Conservation (phyloP, 1,140 invertebrate genomes). For the Alviniconcha marisindica region DNA sequence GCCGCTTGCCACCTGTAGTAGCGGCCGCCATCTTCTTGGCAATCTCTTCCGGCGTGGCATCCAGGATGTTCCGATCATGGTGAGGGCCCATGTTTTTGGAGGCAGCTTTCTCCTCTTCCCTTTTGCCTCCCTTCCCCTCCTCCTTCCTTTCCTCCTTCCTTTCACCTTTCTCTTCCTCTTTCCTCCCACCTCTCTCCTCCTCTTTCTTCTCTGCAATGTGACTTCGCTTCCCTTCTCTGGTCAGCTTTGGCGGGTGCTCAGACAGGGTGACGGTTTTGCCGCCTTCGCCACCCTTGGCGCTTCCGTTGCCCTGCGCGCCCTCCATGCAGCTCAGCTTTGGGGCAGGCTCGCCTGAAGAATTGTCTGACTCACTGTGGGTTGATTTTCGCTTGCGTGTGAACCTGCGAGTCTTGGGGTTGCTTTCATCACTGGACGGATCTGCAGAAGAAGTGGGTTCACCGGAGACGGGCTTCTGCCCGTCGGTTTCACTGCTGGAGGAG, state of each 20-base stretch:
- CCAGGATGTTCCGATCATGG: conserved; percentile 31
- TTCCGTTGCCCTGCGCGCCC: not conserved
- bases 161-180: not conserved
- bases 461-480: not conserved
- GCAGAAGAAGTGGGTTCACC: not conserved
- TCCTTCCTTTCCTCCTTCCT: not conserved
- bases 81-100: not conserved
- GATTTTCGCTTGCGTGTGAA: conserved; percentile 48
- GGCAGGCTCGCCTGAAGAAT: conserved; percentile 3
- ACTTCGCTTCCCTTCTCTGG: conserved; percentile 24
- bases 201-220: not conserved
- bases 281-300: not conserved
- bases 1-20: conserved; percentile 13
- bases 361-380: conserved; percentile 43
- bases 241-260: conserved; percentile 27
- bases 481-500: too few relatives aligned
- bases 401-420: not conserved
- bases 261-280: not conserved
- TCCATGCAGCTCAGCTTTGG: conserved; percentile 29
- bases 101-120: not conserved
- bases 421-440: not conserved
- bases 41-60: conserved; percentile 32
- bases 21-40: conserved; percentile 37
- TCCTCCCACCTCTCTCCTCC: not conserved
- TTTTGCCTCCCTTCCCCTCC: not conserved